Conservation (phyloP, 1,140 invertebrate species). For the Apocrypta bakeri region DNA sequence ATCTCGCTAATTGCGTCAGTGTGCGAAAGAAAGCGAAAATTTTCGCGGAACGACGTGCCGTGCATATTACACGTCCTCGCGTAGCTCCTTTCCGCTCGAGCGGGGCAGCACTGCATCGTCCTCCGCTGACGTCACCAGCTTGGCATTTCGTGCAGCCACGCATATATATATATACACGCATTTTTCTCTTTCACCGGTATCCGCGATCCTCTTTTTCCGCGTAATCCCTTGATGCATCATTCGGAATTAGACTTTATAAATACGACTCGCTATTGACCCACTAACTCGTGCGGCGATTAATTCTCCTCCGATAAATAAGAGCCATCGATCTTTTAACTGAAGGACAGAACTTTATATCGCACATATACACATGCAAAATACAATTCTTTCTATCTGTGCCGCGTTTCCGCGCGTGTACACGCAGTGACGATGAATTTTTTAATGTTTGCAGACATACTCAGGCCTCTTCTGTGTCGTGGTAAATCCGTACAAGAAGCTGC, state of each 20-base stretch:
- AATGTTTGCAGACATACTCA: constrained; percentile 94
- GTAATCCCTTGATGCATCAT: background rate
- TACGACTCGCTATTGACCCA: constrained; percentile 45
- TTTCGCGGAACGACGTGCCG: background rate
- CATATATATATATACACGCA: background rate
- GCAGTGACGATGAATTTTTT: background rate
- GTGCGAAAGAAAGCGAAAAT: background rate
- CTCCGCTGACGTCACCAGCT: constrained; percentile 61
- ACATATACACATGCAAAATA: background rate
- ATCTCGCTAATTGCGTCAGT: background rate
- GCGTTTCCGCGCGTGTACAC: no score
- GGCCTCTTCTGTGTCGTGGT: constrained; percentile 99
- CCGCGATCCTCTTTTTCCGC: background rate
- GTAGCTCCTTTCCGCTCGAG: background rate
- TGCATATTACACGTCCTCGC: background rate
- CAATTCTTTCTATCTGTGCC: no score
- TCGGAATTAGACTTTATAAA: background rate
- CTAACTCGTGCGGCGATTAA: constrained; percentile 22
- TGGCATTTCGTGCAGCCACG: constrained; percentile 57
- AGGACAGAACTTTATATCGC: background rate
- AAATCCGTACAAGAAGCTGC: constrained; percentile 98
- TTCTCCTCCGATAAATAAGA: constrained; percentile 24
- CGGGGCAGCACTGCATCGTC: constrained; percentile 9
- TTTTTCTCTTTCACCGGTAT: no score
- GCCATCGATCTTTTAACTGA: background rate